Percentiles rank a stretch among this genome's conserved stretches.
Evolutionary conservation across 2,113 vertebrate species (phyloP).

Genomic region (Fregetta grallaria): DNA sequence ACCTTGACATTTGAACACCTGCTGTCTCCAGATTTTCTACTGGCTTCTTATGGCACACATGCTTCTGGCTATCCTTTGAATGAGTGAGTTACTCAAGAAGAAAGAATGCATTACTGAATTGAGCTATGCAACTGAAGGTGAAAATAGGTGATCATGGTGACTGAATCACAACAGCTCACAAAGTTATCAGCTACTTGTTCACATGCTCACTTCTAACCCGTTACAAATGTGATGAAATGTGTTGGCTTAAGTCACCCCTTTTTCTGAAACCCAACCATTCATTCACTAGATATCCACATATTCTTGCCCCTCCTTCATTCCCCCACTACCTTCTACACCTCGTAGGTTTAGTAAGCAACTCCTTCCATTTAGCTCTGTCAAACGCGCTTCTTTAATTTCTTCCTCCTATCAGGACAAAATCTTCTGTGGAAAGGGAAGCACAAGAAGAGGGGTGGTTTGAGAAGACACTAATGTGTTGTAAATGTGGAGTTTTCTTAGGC

Average conservation of each 20-base stretch:
- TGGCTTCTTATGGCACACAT: neutral
- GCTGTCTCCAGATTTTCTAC: neutral
- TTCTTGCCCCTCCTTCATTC: neutral
- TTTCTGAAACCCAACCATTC: neutral
- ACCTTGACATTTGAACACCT: neutral
- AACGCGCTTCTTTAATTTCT: neutral
- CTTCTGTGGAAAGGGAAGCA: neutral
- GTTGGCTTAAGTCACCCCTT: neutral
- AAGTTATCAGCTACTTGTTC: neutral
- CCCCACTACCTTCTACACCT: neutral
- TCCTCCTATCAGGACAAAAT: neutral
- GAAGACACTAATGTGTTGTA: neutral
- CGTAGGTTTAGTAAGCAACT: neutral
- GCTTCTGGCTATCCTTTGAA: neutral
- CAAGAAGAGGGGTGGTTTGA: neutral
- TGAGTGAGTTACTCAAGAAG: neutral
- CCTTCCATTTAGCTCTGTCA: neutral
- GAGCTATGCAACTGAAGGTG: neutral
- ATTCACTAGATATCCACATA: neutral
- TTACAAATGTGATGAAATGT: neutral
- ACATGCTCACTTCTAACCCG: neutral
- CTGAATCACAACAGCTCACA: neutral
- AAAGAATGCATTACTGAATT: neutral
- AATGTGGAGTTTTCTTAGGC: neutral
- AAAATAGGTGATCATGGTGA: neutral